Conservation (phyloP, 2,113 vertebrate species). For the Cyphomyrus plagiostoma region DNA sequence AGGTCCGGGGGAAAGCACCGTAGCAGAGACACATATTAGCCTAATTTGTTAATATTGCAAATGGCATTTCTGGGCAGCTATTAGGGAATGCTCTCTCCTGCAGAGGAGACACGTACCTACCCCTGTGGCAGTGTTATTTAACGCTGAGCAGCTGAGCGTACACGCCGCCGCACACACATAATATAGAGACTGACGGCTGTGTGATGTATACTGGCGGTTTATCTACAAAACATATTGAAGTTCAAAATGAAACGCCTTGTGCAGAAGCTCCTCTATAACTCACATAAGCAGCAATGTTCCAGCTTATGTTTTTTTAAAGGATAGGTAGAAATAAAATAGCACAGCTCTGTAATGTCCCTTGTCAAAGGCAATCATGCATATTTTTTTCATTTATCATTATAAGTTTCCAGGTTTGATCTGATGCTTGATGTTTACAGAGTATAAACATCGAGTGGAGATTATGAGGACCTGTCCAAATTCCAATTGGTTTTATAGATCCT, state of each 20-base stretch:
- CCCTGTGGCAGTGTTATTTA: not conserved
- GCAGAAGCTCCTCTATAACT: not conserved
- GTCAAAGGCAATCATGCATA: constrained; percentile 29
- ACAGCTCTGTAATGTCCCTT: constrained; percentile 24
- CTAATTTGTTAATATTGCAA: not conserved
- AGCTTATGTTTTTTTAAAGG: constrained; percentile 21
- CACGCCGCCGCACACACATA: not conserved
- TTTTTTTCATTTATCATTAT: constrained; percentile 36
- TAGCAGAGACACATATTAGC: not conserved
- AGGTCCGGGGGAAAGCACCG: not conserved
- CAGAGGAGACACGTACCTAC: not conserved
- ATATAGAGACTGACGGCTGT: not conserved
- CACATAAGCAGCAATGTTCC: not conserved
- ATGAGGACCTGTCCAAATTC: not conserved
- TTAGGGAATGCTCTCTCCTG: not conserved
- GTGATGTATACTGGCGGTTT: not conserved
- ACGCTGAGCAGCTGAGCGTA: not conserved
- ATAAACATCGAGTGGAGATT: constrained; percentile 14
- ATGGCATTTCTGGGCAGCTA: not conserved
- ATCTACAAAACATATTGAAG: not conserved
- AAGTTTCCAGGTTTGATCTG: constrained; percentile 29
- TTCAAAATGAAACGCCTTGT: not conserved
- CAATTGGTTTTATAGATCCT: not conserved
- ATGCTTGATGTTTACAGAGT: constrained; percentile 28
- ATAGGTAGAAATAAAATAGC: constrained; percentile 7